Evolutionary conservation across 37 sponge, comb jelly and placozoan species (phyloP).

Genomic region (Theonella swinhoei): DNA sequence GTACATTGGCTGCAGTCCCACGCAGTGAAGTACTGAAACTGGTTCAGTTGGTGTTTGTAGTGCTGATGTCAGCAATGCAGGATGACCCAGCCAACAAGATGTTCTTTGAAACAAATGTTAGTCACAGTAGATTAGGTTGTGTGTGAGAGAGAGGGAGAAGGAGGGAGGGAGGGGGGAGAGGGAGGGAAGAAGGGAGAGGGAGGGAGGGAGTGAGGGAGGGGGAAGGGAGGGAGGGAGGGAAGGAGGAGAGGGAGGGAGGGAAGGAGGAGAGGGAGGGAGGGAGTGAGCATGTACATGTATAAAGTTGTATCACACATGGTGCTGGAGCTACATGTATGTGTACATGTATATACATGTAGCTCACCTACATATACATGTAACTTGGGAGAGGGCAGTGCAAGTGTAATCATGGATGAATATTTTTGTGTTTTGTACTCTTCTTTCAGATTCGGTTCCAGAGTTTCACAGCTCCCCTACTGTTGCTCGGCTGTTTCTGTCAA

Average conservation of each 20-base stretch:
- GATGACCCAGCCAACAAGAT: constrained; percentile 87
- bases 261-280: too few relatives aligned
- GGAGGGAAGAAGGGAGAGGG: too few relatives aligned
- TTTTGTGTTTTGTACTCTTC: too few relatives aligned
- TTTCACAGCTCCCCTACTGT: constrained; percentile 70
- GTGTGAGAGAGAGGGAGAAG: neutral
- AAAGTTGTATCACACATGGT: neutral
- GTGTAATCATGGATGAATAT: too few relatives aligned
- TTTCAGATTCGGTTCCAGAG: constrained; percentile 76
- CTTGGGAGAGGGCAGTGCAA: too few relatives aligned
- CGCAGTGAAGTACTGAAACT: constrained; percentile 70
- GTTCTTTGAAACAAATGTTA: constrained; percentile 83
- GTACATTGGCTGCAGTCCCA: constrained; percentile 37
- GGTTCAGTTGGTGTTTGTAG: constrained; percentile 70
- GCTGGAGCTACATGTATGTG: constrained; percentile 2
- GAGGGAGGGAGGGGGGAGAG: too few relatives aligned
- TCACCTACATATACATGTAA: neutral
- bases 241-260: too few relatives aligned
- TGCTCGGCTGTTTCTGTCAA: constrained; percentile 76
- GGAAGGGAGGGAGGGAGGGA: too few relatives aligned
- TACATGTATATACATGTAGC: neutral
- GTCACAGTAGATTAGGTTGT: neutral
- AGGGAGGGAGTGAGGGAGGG: too few relatives aligned
- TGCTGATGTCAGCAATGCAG: constrained; percentile 76
- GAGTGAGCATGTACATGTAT: neutral